phyloP scores from a whole-genome alignment of 37 sponge, comb jelly and placozoan genomes.

The Geodia barretti region DNA sequence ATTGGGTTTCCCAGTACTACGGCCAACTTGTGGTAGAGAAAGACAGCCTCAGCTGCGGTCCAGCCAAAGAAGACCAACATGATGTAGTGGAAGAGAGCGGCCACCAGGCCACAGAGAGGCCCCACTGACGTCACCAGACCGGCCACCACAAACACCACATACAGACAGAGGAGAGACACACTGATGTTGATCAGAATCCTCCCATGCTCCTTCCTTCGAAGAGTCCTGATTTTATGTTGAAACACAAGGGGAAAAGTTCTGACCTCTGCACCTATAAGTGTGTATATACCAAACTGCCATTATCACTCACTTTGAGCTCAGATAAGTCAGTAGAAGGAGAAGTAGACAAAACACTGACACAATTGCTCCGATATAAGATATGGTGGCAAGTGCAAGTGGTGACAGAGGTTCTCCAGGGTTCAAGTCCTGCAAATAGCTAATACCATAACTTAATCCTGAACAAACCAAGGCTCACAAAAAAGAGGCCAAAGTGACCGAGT shows the following conservation, averaged over 20 bases:
- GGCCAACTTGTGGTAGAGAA: slow-evolving; percentile 57
- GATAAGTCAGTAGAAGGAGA: slow-evolving; percentile 28
- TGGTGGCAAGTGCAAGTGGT: slow-evolving; percentile 16
- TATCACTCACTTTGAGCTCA: slow-evolving; percentile 55
- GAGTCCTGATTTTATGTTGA: slow-evolving; percentile 27
- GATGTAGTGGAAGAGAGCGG: slow-evolving; percentile 68
- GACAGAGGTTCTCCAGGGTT: slow-evolving; percentile 10
- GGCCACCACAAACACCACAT: slow-evolving; percentile 45
- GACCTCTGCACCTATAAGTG: background rate
- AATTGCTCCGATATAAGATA: slow-evolving; percentile 57
- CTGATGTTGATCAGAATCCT: slow-evolving; percentile 63
- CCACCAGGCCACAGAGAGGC: slow-evolving; percentile 41
- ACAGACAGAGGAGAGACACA: slow-evolving; percentile 52
- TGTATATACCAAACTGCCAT: background rate
- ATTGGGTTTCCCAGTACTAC: slow-evolving; percentile 23
- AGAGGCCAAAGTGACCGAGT: slow-evolving; percentile 36
- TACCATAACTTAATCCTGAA: background rate
- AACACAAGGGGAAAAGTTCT: background rate
- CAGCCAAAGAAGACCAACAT: slow-evolving; percentile 65
- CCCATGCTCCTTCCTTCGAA: slow-evolving; percentile 19
- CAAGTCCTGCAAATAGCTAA: slow-evolving; percentile 34
- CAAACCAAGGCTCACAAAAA: slow-evolving; percentile 27
- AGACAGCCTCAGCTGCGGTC: slow-evolving; percentile 61
- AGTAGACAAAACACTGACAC: slow-evolving; percentile 49
- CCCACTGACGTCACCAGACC: slow-evolving; percentile 13